These are phyloP conservation scores for Rachycentron canadum DNA, from an alignment of 2,797 vertebrate genomes.

Conservation along the genomic window DNA sequence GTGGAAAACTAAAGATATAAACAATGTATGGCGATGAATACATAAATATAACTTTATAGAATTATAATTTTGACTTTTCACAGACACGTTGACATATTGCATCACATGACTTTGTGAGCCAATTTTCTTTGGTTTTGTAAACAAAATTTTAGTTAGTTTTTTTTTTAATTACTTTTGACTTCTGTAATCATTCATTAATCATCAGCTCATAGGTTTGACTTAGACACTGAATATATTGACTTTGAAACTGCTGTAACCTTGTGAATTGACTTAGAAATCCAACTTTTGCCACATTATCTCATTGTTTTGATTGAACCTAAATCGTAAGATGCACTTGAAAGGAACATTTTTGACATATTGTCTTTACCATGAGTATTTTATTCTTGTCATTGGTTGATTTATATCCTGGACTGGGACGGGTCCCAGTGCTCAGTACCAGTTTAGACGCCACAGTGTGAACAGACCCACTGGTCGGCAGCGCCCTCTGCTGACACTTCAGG, in stretches of 20 bases:
- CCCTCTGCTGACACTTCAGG: slow-evolving; percentile 42
- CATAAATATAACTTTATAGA: not conserved
- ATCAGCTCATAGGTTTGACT: not conserved
- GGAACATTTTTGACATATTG: not conserved
- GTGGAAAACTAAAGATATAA: too few relatives aligned
- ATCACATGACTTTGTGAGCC: not conserved
- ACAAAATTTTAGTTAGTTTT: too few relatives aligned
- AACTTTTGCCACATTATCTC: not conserved
- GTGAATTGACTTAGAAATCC: not conserved
- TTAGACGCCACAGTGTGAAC: not conserved
- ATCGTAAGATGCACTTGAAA: not conserved
- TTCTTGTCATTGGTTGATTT: not conserved
- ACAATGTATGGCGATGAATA: too few relatives aligned
- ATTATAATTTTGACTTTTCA: not conserved
- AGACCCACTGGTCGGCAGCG: slow-evolving; percentile 25
- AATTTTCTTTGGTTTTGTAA: not conserved
- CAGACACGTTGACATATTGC: not conserved
- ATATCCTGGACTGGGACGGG: not conserved
- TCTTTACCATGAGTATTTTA: not conserved
- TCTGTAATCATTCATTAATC: too few relatives aligned
- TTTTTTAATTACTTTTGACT: too few relatives aligned
- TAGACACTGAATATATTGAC: not conserved
- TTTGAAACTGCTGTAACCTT: not conserved
- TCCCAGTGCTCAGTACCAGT: not conserved
- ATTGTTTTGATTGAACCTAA: not conserved